Conservation (phyloP, 2,113 vertebrate species). For the Dinomys branickii region DNA sequence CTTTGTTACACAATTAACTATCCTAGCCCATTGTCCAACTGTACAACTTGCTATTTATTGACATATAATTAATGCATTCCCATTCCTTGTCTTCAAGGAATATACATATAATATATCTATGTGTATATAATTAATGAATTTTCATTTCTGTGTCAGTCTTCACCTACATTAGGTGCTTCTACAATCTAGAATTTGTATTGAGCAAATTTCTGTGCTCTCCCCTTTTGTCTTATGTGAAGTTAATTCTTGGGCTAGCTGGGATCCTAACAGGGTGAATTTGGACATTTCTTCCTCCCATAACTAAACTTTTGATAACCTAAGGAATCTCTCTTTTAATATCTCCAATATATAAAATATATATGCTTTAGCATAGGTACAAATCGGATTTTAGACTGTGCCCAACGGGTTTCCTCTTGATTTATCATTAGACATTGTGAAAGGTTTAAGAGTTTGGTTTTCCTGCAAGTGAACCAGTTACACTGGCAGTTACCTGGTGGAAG, state of each 20-base stretch:
- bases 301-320: neutral
- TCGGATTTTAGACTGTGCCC: neutral
- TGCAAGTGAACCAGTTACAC: neutral
- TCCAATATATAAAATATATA: neutral
- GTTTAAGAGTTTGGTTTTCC: neutral
- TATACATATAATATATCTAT: too few relatives aligned
- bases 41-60: neutral
- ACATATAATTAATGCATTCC: neutral
- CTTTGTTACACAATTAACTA: neutral
- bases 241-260: neutral
- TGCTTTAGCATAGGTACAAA: neutral
- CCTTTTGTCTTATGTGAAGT: neutral
- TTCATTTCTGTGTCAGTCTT: neutral
- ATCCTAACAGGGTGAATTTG: neutral
- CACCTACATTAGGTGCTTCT: accelerated
- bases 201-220: neutral
- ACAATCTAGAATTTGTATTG: neutral
- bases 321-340: neutral
- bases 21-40: neutral
- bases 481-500: neutral
- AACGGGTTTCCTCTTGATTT: neutral
- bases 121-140: neutral
- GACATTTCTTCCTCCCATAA: neutral
- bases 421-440: neutral
- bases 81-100: too few relatives aligned